Conservation (phyloP, 2,888 invertebrate species). For the Trilocha varians region DNA sequence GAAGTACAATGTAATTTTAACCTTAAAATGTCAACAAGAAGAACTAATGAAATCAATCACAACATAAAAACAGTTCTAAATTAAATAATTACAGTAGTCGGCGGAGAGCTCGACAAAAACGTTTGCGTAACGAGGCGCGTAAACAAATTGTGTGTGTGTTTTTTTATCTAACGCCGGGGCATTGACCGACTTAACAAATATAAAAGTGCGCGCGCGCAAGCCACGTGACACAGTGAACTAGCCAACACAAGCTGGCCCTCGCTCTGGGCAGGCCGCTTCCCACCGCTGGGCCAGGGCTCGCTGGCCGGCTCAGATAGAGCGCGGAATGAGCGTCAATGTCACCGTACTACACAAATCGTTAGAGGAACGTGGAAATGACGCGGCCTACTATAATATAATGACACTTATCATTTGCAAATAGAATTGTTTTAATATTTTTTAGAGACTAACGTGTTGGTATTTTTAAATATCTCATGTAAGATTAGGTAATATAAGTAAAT, state of each 20-base stretch:
- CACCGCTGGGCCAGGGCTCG: slow-evolving; percentile 14
- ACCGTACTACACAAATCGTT: slow-evolving; percentile 45
- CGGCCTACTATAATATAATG: background rate
- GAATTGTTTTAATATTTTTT: too few species aligned
- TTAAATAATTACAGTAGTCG: slow-evolving; percentile 12
- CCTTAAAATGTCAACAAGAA: too few species aligned
- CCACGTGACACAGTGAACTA: slow-evolving; percentile 64
- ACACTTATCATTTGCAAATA: too few species aligned
- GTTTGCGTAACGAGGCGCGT: slow-evolving; percentile 62
- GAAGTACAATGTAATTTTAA: too few species aligned
- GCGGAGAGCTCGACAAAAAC: slow-evolving; percentile 11
- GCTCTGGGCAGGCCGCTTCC: background rate
- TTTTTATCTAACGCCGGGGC: slow-evolving; percentile 71
- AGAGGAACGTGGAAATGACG: slow-evolving; percentile 5
- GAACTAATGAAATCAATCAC: too few species aligned
- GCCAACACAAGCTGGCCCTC: slow-evolving; percentile 27
- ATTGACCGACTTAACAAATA: slow-evolving; percentile 71
- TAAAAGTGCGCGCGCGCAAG: slow-evolving; percentile 60
- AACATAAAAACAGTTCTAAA: slow-evolving; percentile 4
- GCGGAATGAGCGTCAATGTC: slow-evolving; percentile 63
- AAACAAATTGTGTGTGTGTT: slow-evolving; percentile 60
- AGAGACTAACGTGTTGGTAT: too few species aligned
- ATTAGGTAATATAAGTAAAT: too few species aligned
- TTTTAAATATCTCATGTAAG: too few species aligned
- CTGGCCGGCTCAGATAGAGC: slow-evolving; percentile 35